phyloP scores from a whole-genome alignment of 2,797 vertebrate genomes.

The Spea hammondii region DNA sequence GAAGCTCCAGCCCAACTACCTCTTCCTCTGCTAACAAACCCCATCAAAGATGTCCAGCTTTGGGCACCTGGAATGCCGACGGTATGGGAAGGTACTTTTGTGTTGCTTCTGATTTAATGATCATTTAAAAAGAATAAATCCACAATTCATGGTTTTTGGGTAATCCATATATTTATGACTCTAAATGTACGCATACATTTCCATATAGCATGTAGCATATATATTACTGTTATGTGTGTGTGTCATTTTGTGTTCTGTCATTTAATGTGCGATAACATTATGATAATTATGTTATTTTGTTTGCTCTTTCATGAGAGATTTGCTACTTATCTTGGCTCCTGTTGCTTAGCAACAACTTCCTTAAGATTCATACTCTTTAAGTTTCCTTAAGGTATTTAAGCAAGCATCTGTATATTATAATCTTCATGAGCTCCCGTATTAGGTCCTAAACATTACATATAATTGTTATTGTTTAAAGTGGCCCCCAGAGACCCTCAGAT shows the following conservation, averaged over 20 bases:
- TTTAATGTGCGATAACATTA: neutral
- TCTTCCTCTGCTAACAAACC: too few relatives aligned
- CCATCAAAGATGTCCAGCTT: too few relatives aligned
- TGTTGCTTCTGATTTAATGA: too few relatives aligned
- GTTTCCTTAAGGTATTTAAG: slow-evolving; percentile 11
- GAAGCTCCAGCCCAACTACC: too few relatives aligned
- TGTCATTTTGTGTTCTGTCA: neutral
- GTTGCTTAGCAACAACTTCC: slow-evolving; percentile 6
- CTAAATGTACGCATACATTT: neutral
- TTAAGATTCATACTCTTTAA: slow-evolving; percentile 2
- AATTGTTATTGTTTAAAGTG: neutral
- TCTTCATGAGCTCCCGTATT: neutral
- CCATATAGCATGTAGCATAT: neutral
- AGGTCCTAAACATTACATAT: neutral
- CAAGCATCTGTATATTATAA: neutral
- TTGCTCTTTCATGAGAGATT: neutral
- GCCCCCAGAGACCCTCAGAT: neutral
- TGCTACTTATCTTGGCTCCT: neutral
- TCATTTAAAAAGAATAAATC: too few relatives aligned
- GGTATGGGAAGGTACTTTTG: too few relatives aligned
- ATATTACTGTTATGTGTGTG: neutral
- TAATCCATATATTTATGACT: too few relatives aligned
- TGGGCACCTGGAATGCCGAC: too few relatives aligned
- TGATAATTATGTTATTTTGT: neutral
- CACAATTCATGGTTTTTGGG: too few relatives aligned